Evolutionary conservation across 2,888 invertebrate genomes (phyloP).

Genomic region (Agrochola lychnidis): DNA sequence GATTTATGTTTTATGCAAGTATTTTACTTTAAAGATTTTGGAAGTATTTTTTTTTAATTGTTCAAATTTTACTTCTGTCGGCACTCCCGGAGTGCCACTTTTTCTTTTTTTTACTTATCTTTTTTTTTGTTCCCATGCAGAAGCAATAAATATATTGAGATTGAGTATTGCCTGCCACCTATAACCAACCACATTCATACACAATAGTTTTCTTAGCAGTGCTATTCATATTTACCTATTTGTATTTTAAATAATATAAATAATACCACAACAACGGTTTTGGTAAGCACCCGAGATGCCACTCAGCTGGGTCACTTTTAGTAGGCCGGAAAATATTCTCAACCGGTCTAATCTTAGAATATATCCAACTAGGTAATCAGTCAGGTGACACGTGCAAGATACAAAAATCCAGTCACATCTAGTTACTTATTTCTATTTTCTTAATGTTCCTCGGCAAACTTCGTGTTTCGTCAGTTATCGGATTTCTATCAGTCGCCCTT

Average conservation of each 20-base stretch:
- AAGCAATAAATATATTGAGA: no score
- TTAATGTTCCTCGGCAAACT: no score
- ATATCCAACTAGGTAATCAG: not conserved
- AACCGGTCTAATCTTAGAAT: not conserved
- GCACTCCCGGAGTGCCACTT: no score
- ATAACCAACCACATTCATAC: not conserved
- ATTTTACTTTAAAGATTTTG: no score
- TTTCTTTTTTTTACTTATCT: no score
- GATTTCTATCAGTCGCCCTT: no score
- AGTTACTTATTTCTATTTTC: not conserved
- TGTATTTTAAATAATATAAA: not conserved
- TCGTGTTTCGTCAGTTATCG: no score
- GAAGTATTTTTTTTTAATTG: no score
- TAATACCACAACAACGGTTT: not conserved
- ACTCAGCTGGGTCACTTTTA: not conserved
- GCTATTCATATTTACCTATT: not conserved
- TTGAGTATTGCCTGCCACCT: not conserved
- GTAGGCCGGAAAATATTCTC: not conserved
- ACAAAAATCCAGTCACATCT: not conserved
- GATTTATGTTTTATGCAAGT: no score
- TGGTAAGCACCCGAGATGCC: not conserved
- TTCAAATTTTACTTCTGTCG: no score
- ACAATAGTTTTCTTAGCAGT: not conserved
- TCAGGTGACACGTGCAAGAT: constrained; percentile 1
- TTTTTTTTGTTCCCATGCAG: no score